Base-by-base conservation (phyloP, 2,113 vertebrate species). In the Petromus typicus region DNA sequence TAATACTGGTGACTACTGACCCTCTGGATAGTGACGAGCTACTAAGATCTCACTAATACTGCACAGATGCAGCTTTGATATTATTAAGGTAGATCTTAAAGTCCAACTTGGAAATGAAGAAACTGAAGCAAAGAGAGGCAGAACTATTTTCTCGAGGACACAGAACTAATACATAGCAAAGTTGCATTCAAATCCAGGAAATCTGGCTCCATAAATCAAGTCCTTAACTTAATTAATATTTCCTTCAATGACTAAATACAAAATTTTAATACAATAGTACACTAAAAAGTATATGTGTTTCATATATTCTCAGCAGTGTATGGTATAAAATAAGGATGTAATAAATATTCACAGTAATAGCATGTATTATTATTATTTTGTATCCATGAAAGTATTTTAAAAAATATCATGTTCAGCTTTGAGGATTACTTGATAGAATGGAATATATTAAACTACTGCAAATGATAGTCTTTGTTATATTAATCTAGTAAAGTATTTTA, bases 301-400 rank as follows among this genome's bases (percentile, higher is more conserved):
- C 32, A 89, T 76, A 66, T 78, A 92, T 59, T 80, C 69, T 71
- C 3, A 27, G 23, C 14, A n/a, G 1, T 20, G 11, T 17, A 57
- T 61, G 9, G 1, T 12, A 64, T 71, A 75, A 51, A 90, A 34
- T 61, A 91, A 43, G 5, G 45, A 85, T 34, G 23, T 16, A 88
- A 51, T 76, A 95, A 59, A 89, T 57, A 57, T 78, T 95, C 37
- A 80, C 61, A 78, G 82, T 37, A 86, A 51, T 54, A 45, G 67
- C 5, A 76, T 61, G 37, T 76, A 66, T 61, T 69, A 76, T 56
- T 92, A 75, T 76, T 75, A 63, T 80, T 83, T 13, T 54, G 4
- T 32, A 80, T 40, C n/a, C 25, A 32, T 73, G 63, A 92, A 67
- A 90, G n/a, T 2, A 73, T 83, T 78, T 76, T 32, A 56, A 30